Conservation (phyloP, 2,888 invertebrate genomes). For the Diabrotica balteata region DNA sequence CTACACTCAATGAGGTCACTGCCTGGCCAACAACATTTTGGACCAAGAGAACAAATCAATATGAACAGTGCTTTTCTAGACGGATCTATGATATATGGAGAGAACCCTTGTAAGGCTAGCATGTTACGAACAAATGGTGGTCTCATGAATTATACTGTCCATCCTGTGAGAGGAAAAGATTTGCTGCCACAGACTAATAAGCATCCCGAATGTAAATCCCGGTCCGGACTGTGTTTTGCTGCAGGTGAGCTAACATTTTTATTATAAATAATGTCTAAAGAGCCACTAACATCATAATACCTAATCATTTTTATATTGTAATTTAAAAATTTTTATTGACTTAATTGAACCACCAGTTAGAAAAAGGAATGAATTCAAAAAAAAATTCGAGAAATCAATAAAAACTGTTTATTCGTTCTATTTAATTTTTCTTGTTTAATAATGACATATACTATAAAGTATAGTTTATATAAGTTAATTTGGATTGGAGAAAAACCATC, state of each 20-base stretch:
- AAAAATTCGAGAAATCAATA: too few species aligned
- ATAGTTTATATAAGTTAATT: too few species aligned
- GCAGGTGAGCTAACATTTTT: constrained; percentile 62
- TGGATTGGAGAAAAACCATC: too few species aligned
- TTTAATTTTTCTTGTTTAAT: too few species aligned
- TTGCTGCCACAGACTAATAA: constrained; percentile 78
- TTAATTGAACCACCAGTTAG: too few species aligned
- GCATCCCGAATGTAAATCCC: constrained; percentile 88
- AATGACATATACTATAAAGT: too few species aligned
- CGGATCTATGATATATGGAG: constrained; percentile 87
- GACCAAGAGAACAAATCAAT: constrained; percentile 92
- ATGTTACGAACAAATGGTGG: constrained; percentile 82
- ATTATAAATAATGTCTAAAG: too few species aligned
- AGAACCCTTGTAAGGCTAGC: constrained; percentile 80
- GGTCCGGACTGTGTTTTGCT: constrained; percentile 85
- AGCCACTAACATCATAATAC: too few species aligned
- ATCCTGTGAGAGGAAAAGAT: constrained; percentile 78
- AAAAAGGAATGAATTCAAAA: too few species aligned
- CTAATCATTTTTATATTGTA: too few species aligned
- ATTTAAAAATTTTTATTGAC: too few species aligned
- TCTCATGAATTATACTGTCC: constrained; percentile 80
- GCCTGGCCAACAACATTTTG: constrained; percentile 87
- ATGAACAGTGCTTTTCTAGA: constrained; percentile 92
- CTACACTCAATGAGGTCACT: constrained; percentile 94
- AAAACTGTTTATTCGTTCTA: too few species aligned